Base-by-base conservation (phyloP, 1,140 invertebrate species). In the Procambarus virginalis region DNA sequence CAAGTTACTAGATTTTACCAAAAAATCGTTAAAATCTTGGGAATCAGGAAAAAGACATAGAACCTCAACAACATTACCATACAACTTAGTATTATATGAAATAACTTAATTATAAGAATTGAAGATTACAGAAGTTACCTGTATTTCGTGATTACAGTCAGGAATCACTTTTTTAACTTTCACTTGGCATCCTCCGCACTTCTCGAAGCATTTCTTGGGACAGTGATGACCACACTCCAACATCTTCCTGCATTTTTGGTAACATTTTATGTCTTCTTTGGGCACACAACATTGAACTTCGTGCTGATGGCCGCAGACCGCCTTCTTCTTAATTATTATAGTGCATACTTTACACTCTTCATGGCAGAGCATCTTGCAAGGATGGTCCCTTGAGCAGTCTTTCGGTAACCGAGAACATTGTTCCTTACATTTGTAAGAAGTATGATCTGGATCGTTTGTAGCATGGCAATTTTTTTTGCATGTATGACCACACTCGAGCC, bases 161-260 rank as follows among this genome's bases (percentile, higher is more conserved):
- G 68, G 70, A 0, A 88, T 75, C 49, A 22, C 55, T 84, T 91
- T 91, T 46, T 73, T 77, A 9, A 89, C 81, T 22, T 48, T 64
- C 49, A 89, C 86, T 55, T 58, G 60, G 48, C 91, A 91, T n/a
- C 58, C 68, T 60, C 81, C 81, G 86, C 93, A 93, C 3, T 73
- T 58, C 10, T 90, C 80, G n/a, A 76, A 73, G 70, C 93, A 93
- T 20, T 77, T 76, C 34, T 64, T 60, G 4, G 20, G 64, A 77
- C 93, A 93, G 17, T 48, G 14, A 83, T 93, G 93, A 3, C 92
- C 92, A 88, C 93, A 93, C 73, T 73, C 58, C 9, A 88, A 64
- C 8, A 68, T 17, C 51, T n/a, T 89, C 55, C 49, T 22, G 68
- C 92, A 93, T n/a, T 48, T 5, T 20, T 92, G 48, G 6, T 83